A percentile compares a stretch with the other conserved stretches of the same genome.
phyloP scores from a whole-genome alignment of 2,113 vertebrate species.

The Mirza zaza region DNA sequence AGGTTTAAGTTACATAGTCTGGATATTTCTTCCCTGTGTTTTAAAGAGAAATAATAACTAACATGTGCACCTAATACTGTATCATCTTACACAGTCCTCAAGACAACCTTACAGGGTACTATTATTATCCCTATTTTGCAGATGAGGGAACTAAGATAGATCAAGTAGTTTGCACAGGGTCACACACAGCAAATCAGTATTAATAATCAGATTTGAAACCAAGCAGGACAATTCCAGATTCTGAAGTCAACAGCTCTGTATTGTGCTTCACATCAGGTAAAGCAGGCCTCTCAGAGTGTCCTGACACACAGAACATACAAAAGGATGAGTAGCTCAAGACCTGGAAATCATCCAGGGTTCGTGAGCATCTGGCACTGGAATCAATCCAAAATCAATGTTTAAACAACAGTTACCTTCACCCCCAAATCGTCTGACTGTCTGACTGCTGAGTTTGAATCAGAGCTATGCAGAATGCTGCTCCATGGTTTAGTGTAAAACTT shows the following conservation, averaged over 20 bases:
- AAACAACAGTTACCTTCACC: not conserved
- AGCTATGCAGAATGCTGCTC: not conserved
- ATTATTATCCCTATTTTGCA: not conserved
- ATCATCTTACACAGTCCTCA: not conserved
- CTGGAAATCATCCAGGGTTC: not conserved
- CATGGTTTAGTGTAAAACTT: not conserved
- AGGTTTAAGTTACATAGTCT: not conserved
- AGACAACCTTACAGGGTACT: not conserved
- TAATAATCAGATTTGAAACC: not conserved
- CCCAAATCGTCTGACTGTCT: not conserved
- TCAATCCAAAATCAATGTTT: conserved; percentile 14
- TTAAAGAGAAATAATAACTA: conserved; percentile 36
- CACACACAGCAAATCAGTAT: not conserved
- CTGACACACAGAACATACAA: not conserved
- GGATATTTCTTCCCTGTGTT: not conserved
- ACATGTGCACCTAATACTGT: not conserved
- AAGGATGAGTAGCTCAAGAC: not conserved
- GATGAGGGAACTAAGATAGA: not conserved
- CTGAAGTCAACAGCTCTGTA: not conserved
- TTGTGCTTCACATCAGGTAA: not conserved
- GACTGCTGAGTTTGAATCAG: not conserved
- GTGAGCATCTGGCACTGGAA: conserved; percentile 26
- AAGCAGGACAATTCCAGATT: not conserved
- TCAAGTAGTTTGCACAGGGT: not conserved
- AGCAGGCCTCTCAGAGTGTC: not conserved